phyloP scores from a whole-genome alignment of 2,113 vertebrate genomes.

The Embiotoca jacksoni region DNA sequence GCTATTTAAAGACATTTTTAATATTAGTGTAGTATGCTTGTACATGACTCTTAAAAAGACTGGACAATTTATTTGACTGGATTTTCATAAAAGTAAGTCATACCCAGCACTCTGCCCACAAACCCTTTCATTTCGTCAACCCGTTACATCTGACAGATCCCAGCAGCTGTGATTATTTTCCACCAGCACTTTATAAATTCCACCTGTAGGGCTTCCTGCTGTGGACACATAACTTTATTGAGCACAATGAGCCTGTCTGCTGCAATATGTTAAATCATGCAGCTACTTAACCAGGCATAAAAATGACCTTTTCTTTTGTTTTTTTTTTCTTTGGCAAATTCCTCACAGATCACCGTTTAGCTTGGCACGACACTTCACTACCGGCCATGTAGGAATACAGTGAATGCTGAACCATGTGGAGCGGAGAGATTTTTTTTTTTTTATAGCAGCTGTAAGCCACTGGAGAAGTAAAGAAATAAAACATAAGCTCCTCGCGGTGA shows the following conservation, averaged over 20 bases:
- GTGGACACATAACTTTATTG: conserved; percentile 12
- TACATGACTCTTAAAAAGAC: too few relatives aligned
- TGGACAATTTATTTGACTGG: neutral
- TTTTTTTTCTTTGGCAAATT: neutral
- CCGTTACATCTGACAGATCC: neutral
- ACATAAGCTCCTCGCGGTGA: conserved; percentile 43
- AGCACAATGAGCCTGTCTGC: neutral
- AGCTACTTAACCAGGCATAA: neutral
- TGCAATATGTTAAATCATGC: conserved; percentile 7
- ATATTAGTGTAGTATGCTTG: too few relatives aligned
- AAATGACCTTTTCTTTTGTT: conserved; percentile 11
- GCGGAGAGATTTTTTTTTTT: conserved; percentile 2
- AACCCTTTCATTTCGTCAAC: neutral
- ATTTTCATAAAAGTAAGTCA: neutral
- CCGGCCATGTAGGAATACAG: conserved; percentile 7
- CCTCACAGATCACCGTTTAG: conserved; percentile 19
- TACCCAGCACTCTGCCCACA: neutral
- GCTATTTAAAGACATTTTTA: too few relatives aligned
- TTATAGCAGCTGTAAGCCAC: conserved; percentile 10
- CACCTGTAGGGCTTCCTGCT: conserved; percentile 15
- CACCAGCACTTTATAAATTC: conserved; percentile 6
- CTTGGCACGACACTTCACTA: conserved; percentile 36
- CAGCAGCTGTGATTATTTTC: conserved; percentile 7
- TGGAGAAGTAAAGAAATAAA: conserved; percentile 65
- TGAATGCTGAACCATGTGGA: neutral